Conservation (phyloP, 2,888 invertebrate genomes). For the Molorchus minor region DNA sequence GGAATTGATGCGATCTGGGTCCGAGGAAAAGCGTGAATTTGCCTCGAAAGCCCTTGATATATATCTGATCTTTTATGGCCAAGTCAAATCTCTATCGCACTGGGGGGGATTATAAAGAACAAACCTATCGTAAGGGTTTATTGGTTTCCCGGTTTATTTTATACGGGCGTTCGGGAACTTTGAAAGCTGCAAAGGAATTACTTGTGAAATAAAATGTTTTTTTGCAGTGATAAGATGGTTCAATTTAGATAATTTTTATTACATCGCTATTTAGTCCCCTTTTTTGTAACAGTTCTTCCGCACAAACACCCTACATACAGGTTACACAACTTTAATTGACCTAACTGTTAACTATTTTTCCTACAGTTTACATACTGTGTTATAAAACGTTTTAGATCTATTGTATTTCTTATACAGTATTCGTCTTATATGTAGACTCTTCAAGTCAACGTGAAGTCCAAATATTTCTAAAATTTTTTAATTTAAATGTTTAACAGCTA, state of each 20-base stretch:
- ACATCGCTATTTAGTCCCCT: too few relatives aligned
- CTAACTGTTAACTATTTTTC: too few relatives aligned
- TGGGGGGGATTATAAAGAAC: slow-evolving; percentile 32
- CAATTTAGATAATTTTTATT: slow-evolving; percentile 12
- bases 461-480: too few relatives aligned
- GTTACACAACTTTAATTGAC: too few relatives aligned
- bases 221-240: neutral
- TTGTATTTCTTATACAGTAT: too few relatives aligned
- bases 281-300: too few relatives aligned
- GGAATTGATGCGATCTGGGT: slow-evolving; percentile 50
- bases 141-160: slow-evolving; percentile 29
- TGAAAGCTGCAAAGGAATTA: neutral
- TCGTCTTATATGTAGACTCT: too few relatives aligned
- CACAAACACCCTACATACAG: too few relatives aligned
- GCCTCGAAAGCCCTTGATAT: slow-evolving; percentile 39
- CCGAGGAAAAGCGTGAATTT: slow-evolving; percentile 36
- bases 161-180: neutral
- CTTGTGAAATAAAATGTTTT: slow-evolving; percentile 12
- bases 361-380: too few relatives aligned
- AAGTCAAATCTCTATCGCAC: slow-evolving; percentile 20
- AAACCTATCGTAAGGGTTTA: slow-evolving; percentile 27
- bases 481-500: too few relatives aligned
- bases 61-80: slow-evolving; percentile 40
- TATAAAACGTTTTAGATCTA: too few relatives aligned
- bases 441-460: too few relatives aligned